Conservation (phyloP, 2,888 invertebrate species). For the Leuctra nigra region DNA sequence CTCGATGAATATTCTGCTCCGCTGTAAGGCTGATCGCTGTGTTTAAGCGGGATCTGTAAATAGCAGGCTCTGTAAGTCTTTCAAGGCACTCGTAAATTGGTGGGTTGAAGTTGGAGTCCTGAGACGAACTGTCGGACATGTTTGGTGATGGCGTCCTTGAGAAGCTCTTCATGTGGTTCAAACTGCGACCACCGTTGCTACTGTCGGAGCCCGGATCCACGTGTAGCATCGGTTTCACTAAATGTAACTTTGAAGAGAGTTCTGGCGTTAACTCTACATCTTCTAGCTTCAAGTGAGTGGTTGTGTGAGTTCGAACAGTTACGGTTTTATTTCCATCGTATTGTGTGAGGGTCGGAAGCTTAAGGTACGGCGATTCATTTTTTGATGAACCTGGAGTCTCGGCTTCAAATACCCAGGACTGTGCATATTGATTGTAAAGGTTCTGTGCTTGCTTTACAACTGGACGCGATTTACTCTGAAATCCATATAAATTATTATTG, state of each 20-base stretch:
- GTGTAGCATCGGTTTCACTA: slow-evolving; percentile 43
- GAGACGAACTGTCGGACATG: slow-evolving; percentile 38
- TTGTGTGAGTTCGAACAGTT: slow-evolving; percentile 15
- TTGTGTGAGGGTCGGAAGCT: slow-evolving; percentile 22
- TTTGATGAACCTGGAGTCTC: slow-evolving; percentile 31
- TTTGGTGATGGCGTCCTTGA: slow-evolving; percentile 45
- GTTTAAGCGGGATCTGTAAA: slow-evolving; percentile 41
- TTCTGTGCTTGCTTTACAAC: slow-evolving; percentile 29
- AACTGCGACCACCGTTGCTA: slow-evolving; percentile 41
- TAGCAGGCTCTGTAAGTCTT: slow-evolving; percentile 42
- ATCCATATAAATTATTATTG: too few species aligned
- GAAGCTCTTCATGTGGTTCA: slow-evolving; percentile 47
- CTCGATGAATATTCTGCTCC: slow-evolving; percentile 27
- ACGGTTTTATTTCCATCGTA: slow-evolving; percentile 21
- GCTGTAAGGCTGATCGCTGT: slow-evolving; percentile 38
- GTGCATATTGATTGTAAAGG: slow-evolving; percentile 43
- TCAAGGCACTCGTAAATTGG: slow-evolving; percentile 43
- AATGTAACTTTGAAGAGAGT: slow-evolving; percentile 30
- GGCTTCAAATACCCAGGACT: slow-evolving; percentile 48
- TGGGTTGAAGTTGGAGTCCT: slow-evolving; percentile 39
- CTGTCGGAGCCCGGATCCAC: slow-evolving; percentile 43
- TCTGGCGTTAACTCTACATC: slow-evolving; percentile 14
- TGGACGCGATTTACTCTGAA: slow-evolving; percentile 25
- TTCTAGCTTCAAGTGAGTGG: slow-evolving; percentile 29
- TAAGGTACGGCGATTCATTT: slow-evolving; percentile 32